Conservation (phyloP, 2,888 invertebrate genomes). For the Thumatha senex region DNA sequence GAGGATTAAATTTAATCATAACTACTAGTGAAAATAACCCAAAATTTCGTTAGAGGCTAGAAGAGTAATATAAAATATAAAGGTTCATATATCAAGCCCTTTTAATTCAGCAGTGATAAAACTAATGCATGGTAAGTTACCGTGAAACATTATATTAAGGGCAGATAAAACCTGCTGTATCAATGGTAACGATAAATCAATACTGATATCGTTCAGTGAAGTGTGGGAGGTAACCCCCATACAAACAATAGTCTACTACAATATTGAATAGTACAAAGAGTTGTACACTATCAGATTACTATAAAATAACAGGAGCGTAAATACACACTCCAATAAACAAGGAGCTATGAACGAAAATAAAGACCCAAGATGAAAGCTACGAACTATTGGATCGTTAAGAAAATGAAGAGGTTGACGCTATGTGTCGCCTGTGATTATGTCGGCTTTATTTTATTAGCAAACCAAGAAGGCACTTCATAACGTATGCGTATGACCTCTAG, state of each 20-base stretch:
- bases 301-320: conserved; percentile 66
- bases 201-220: conserved; percentile 32
- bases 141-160: conserved; percentile 21
- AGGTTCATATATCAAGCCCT: no score
- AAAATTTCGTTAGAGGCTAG: no score
- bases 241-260: conserved; percentile 45
- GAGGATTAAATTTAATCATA: no score
- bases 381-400: conserved; percentile 23
- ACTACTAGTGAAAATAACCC: no score
- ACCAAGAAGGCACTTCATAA: no score
- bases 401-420: background rate
- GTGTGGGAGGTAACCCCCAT: conserved; percentile 34
- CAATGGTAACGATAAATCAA: conserved; percentile 49
- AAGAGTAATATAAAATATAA: no score
- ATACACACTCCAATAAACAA: conserved; percentile 64
- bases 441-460: no score
- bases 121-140: no score
- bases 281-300: conserved; percentile 54
- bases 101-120: no score
- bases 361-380: conserved; percentile 56
- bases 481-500: no score
- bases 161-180: conserved; percentile 37
- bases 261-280: conserved; percentile 37
- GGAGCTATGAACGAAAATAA: no score
- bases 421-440: background rate